Percentiles rank a stretch among this genome's conserved stretches.
phyloP scores from a whole-genome alignment of 1,140 invertebrate species.

The Philopotamus ludificatus region DNA sequence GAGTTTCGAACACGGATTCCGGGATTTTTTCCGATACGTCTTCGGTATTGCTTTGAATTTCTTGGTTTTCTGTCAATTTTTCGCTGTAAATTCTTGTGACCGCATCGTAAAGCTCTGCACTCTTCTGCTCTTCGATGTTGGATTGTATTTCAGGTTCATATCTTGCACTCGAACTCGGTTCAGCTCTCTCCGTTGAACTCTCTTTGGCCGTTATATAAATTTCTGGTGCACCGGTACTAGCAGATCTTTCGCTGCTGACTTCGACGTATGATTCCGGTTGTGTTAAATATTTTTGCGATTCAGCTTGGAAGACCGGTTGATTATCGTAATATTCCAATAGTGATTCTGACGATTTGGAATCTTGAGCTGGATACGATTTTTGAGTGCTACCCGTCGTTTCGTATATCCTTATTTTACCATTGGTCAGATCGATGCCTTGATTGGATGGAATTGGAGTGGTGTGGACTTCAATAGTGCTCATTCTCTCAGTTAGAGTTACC shows the following conservation, averaged over 20 bases:
- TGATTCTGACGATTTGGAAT: constrained; percentile 22
- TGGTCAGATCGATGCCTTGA: constrained; percentile 28
- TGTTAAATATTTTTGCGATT: constrained; percentile 35
- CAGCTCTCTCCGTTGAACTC: constrained; percentile 16
- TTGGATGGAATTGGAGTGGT: constrained; percentile 30
- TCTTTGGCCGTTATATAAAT: constrained; percentile 16
- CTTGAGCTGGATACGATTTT: constrained; percentile 21
- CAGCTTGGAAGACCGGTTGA: constrained; percentile 37
- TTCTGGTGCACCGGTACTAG: constrained; percentile 10
- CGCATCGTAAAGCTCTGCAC: not conserved
- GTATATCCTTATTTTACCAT: constrained; percentile 38
- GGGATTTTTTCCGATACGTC: constrained; percentile 6
- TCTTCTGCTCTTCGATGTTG: not conserved
- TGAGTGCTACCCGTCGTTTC: constrained; percentile 37
- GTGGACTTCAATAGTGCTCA: constrained; percentile 45
- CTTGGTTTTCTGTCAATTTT: not conserved
- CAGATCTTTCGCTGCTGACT: constrained; percentile 23
- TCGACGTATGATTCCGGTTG: constrained; percentile 33
- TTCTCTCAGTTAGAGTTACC: constrained; percentile 52
- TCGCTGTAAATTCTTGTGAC: constrained; percentile 6
- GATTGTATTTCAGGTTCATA: constrained; percentile 22
- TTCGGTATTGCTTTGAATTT: constrained; percentile 21
- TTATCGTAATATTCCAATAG: constrained; percentile 30
- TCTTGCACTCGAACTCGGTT: constrained; percentile 11
- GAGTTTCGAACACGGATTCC: constrained; percentile 33